A percentile compares a stretch with the other conserved stretches of the same genome.
phyloP scores from a whole-genome alignment of 35 echinoderm and acorn worm genomes.

The Lytechinus pictus region DNA sequence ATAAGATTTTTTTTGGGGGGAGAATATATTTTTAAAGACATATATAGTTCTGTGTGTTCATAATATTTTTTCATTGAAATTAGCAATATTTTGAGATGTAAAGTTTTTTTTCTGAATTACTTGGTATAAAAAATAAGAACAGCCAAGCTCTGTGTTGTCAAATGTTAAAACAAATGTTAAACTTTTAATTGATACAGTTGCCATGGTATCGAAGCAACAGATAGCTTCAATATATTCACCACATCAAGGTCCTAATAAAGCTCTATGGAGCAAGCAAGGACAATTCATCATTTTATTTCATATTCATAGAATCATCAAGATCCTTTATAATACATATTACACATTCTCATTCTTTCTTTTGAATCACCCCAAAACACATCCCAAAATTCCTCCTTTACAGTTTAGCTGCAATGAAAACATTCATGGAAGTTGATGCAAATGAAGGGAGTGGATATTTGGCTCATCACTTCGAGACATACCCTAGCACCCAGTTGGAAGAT shows the following conservation, averaged over 20 bases:
- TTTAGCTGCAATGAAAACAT: background rate
- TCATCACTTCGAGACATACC: background rate
- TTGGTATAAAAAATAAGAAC: background rate
- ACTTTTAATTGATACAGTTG: conserved; percentile 20
- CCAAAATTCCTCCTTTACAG: background rate
- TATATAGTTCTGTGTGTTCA: too few relatives aligned
- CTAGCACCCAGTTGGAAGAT: background rate
- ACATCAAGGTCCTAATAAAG: background rate
- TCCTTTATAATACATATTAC: background rate
- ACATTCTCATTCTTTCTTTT: background rate
- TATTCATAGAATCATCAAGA: background rate
- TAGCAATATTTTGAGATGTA: too few relatives aligned
- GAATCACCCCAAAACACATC: background rate
- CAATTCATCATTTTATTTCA: background rate
- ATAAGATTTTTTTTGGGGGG: too few relatives aligned
- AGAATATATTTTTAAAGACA: too few relatives aligned
- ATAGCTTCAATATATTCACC: background rate
- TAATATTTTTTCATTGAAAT: too few relatives aligned
- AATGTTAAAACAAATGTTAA: background rate
- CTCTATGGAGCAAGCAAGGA: background rate
- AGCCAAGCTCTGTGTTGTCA: background rate
- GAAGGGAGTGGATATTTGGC: background rate
- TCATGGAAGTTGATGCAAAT: background rate
- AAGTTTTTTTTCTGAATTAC: too few relatives aligned
- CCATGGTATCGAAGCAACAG: background rate